A percentile compares a stretch with the other conserved stretches of the same genome.
These are phyloP conservation scores for Oreortyx pictus DNA, from an alignment of 2,797 vertebrate genomes.

Conservation along the genomic window DNA sequence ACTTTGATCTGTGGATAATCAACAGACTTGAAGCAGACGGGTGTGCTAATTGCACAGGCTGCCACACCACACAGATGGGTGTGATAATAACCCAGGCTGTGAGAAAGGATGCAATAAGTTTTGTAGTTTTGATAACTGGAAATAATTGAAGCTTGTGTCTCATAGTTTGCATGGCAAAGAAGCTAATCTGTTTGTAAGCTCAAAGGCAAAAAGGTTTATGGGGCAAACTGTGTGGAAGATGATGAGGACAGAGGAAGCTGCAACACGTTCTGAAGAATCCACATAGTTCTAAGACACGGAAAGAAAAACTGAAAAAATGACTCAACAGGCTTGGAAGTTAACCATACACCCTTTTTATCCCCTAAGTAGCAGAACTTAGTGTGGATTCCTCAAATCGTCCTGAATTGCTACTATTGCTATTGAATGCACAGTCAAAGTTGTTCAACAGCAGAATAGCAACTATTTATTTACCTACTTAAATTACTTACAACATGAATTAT, in stretches of 20 bases:
- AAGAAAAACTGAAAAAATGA: neutral
- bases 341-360: neutral
- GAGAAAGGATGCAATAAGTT: constrained; percentile 7
- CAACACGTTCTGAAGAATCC: neutral
- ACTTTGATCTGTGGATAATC: constrained; percentile 33
- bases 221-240: neutral
- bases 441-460: neutral
- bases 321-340: neutral
- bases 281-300: neutral
- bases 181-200: neutral
- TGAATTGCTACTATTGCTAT: neutral
- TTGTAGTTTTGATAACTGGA: constrained; percentile 1
- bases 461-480: neutral
- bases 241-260: neutral
- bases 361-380: neutral
- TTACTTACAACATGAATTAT: neutral
- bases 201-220: neutral
- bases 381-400: neutral
- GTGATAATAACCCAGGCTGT: constrained; percentile 3
- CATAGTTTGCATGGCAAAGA: neutral
- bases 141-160: neutral
- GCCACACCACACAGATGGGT: neutral
- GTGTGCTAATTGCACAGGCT: constrained; percentile 21
- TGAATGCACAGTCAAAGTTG: rapidly evolving
- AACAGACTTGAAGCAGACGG: constrained; percentile 32